These are phyloP conservation scores for Diloba caeruleocephala DNA, from an alignment of 2,888 invertebrate genomes.

Conservation along the genomic window DNA sequence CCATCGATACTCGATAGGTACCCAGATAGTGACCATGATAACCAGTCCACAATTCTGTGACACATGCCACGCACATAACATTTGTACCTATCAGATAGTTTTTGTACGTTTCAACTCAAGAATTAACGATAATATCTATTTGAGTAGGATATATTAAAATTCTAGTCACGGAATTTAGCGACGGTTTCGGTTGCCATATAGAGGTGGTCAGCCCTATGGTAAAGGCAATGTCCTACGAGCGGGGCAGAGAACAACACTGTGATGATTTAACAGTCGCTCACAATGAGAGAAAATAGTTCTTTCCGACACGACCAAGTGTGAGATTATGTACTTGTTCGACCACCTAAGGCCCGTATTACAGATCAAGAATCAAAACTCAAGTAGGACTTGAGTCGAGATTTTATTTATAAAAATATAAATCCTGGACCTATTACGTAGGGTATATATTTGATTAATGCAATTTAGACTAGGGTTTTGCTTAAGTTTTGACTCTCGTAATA, in stretches of 20 bases:
- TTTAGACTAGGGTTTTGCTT: too few species aligned
- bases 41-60: conserved; percentile 19
- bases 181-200: conserved; percentile 14
- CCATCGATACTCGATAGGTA: conserved; percentile 17
- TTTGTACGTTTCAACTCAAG: conserved; percentile 15
- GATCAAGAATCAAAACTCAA: too few species aligned
- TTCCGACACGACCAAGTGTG: conserved; percentile 68
- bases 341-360: too few species aligned
- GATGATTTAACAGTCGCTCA: conserved; percentile 80
- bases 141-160: conserved; percentile 26
- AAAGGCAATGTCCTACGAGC: conserved; percentile 77
- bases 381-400: too few species aligned
- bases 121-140: conserved; percentile 28
- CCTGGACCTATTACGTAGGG: too few species aligned
- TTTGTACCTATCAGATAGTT: conserved; percentile 11
- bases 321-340: too few species aligned
- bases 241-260: conserved; percentile 74
- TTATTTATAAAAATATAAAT: too few species aligned
- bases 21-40: conserved; percentile 20
- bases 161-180: conserved; percentile 32
- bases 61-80: conserved; percentile 23
- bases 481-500: too few species aligned
- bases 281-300: conserved; percentile 80
- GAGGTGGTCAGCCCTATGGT: conserved; percentile 57
- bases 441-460: too few species aligned